Conservation (phyloP, 1,140 invertebrate species). For the Eumaeus atala region DNA sequence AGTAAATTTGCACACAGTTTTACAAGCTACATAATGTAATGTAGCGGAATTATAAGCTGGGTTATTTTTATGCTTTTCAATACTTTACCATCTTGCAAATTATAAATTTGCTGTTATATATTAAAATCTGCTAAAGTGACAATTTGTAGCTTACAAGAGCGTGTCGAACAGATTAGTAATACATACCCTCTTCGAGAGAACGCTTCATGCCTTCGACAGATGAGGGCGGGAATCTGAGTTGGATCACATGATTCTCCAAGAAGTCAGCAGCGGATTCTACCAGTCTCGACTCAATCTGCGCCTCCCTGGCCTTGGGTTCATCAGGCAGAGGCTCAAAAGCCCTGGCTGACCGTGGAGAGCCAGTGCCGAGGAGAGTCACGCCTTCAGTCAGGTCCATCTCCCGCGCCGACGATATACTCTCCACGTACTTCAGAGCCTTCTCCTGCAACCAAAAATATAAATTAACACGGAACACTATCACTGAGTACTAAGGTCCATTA, state of each 20-base stretch:
- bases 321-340: conserved; percentile 76
- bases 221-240: conserved; percentile 83
- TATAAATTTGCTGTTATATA: no score
- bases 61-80: no score
- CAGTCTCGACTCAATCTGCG: conserved; percentile 84
- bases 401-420: conserved; percentile 48
- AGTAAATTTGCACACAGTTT: no score
- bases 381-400: conserved; percentile 79
- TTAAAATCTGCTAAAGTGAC: no score
- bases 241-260: conserved; percentile 84
- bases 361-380: conserved; percentile 80
- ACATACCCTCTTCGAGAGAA: conserved; percentile 78
- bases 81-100: no score
- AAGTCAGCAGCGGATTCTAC: conserved; percentile 83
- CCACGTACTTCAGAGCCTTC: conserved; percentile 60
- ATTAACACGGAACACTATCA: conserved; percentile 22
- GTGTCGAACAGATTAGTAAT: neutral
- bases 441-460: conserved; percentile 62
- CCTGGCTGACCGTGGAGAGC: conserved; percentile 73
- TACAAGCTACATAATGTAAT: no score
- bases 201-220: conserved; percentile 80
- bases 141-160: no score
- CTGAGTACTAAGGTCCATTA: neutral
- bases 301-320: conserved; percentile 81
- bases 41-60: no score